These are phyloP conservation scores for Podiceps cristatus DNA, from an alignment of 2,113 vertebrate genomes.

Conservation along the genomic window DNA sequence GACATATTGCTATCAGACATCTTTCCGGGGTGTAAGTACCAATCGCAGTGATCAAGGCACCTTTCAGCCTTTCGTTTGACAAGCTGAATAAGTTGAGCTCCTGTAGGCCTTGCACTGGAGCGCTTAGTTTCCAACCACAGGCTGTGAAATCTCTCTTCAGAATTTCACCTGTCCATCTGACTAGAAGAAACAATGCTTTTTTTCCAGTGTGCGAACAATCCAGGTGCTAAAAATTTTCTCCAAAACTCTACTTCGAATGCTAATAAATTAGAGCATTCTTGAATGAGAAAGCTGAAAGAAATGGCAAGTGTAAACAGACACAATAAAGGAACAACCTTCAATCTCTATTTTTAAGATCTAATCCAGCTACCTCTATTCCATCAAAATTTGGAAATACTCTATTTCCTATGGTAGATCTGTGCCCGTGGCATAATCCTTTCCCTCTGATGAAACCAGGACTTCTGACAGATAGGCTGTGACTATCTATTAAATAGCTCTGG, in stretches of 20 bases:
- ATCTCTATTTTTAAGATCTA: background rate
- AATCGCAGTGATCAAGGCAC: slow-evolving; percentile 37
- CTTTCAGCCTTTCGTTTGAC: slow-evolving; percentile 29
- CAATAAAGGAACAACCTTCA: background rate
- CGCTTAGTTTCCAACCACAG: background rate
- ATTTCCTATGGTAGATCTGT: background rate
- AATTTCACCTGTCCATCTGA: background rate
- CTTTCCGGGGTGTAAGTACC: slow-evolving; percentile 49
- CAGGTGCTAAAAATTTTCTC: background rate
- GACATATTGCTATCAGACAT: slow-evolving; percentile 39
- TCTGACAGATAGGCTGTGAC: slow-evolving; percentile 26
- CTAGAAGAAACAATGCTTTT: background rate
- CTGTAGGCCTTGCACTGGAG: background rate
- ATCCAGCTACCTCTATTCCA: background rate
- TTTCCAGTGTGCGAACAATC: background rate
- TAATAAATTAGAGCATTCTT: background rate
- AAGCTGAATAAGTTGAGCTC: slow-evolving; percentile 22
- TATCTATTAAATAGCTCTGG: background rate
- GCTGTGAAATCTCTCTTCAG: background rate
- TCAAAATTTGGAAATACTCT: background rate
- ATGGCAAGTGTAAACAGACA: background rate
- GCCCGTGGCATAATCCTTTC: background rate
- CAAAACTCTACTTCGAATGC: background rate
- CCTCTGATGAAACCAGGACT: background rate
- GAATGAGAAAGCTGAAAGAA: background rate